Conservation (phyloP, 2,797 vertebrate genomes). For the Silurus lanzhouensis region DNA sequence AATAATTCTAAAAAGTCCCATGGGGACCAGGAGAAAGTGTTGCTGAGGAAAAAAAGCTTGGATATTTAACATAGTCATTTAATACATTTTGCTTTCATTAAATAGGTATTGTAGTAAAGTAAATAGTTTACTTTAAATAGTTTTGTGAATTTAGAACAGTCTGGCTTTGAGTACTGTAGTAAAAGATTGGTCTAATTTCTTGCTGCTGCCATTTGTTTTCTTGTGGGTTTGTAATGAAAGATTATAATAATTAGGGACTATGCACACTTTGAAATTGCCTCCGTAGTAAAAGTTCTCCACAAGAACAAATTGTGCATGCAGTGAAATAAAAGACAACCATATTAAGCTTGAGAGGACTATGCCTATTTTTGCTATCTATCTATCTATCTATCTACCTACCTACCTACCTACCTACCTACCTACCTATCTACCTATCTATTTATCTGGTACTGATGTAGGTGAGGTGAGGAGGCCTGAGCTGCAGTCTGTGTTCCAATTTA, state of each 20-base stretch:
- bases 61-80: background rate
- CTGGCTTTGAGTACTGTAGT: background rate
- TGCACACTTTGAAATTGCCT: constrained; percentile 8
- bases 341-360: background rate
- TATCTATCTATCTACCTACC: background rate
- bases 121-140: constrained; percentile 14
- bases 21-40: background rate
- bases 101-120: background rate
- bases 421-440: background rate
- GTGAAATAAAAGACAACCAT: background rate
- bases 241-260: constrained; percentile 11
- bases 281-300: background rate
- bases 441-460: too few relatives aligned
- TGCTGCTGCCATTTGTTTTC: constrained; percentile 2
- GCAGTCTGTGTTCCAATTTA: too few relatives aligned
- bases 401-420: background rate
- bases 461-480: too few relatives aligned
- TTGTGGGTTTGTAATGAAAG: background rate
- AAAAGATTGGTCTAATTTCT: background rate
- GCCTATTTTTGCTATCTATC: background rate
- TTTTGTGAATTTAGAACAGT: background rate
- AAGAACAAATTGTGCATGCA: constrained; percentile 5
- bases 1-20: constrained; percentile 10
- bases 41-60: background rate
- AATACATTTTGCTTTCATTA: background rate